A percentile compares a stretch with the other conserved stretches of the same genome.
phyloP scores from a whole-genome alignment of 1,140 invertebrate species.

The Cataglyphis hispanica region DNA sequence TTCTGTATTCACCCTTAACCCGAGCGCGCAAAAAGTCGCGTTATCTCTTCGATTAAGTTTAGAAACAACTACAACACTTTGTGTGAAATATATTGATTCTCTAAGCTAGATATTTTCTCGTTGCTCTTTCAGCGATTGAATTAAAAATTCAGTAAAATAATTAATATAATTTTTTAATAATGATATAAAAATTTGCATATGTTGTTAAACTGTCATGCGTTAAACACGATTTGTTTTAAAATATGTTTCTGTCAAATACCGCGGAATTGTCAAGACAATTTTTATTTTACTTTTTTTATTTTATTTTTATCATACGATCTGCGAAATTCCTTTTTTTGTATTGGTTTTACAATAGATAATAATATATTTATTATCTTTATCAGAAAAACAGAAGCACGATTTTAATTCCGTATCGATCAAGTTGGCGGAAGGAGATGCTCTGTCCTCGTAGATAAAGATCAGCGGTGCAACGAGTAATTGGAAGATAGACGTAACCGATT shows the following conservation, averaged over 20 bases:
- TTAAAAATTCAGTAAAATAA: background rate
- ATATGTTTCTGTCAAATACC: background rate
- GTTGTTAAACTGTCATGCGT: too few species aligned
- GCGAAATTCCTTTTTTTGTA: background rate
- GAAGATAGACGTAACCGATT: constrained; percentile 59
- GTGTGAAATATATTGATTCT: constrained; percentile 24
- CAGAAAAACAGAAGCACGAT: background rate
- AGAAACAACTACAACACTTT: background rate
- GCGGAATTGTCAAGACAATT: background rate
- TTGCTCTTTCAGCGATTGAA: background rate
- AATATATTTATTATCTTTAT: background rate
- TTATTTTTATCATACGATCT: background rate
- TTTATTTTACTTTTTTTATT: too few species aligned
- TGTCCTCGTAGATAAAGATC: constrained; percentile 51
- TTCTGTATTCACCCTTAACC: constrained; percentile 6
- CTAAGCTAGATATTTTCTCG: background rate
- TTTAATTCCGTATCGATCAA: constrained; percentile 56
- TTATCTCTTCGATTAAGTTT: background rate
- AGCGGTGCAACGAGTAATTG: constrained; percentile 51
- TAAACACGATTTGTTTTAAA: background rate
- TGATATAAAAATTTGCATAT: background rate
- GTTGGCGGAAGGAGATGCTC: constrained; percentile 40
- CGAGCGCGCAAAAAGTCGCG: background rate
- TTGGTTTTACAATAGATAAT: background rate
- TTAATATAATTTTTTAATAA: background rate